Conservation (phyloP, 64 coral and sea anemone species). For the Platygyra sinensis region DNA sequence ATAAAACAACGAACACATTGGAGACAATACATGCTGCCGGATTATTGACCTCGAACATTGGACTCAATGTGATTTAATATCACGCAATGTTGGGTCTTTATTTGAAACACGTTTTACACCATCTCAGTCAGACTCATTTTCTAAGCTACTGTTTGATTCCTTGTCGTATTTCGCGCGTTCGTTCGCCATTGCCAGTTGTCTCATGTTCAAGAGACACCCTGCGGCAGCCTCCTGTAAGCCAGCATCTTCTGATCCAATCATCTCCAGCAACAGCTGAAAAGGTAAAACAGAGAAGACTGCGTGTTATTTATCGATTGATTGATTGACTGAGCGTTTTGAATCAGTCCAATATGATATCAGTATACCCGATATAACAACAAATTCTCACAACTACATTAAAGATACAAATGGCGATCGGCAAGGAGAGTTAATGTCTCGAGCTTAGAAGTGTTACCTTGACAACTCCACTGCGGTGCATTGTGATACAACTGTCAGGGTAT, state of each 20-base stretch:
- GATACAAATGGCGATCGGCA: background rate
- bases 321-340: no score
- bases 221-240: conserved; percentile 84
- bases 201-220: conserved; percentile 70
- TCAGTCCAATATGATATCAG: no score
- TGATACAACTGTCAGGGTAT: conserved; percentile 75
- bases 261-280: conserved; percentile 72
- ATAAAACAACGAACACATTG: no score
- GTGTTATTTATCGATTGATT: no score
- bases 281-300: background rate
- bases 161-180: conserved; percentile 61
- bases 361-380: no score
- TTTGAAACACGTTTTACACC: background rate
- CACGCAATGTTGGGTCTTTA: no score
- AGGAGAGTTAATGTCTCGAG: background rate
- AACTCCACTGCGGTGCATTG: conserved; percentile 80
- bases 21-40: no score
- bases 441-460: conserved; percentile 60
- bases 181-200: conserved; percentile 84
- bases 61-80: no score
- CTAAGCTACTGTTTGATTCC: background rate
- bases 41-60: background rate
- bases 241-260: conserved; percentile 88
- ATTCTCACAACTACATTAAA: no score
- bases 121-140: background rate